Percentiles rank a stretch among this genome's conserved stretches.
Evolutionary conservation across 2,888 invertebrate genomes (phyloP).

Genomic region (Micropterix aruncella): DNA sequence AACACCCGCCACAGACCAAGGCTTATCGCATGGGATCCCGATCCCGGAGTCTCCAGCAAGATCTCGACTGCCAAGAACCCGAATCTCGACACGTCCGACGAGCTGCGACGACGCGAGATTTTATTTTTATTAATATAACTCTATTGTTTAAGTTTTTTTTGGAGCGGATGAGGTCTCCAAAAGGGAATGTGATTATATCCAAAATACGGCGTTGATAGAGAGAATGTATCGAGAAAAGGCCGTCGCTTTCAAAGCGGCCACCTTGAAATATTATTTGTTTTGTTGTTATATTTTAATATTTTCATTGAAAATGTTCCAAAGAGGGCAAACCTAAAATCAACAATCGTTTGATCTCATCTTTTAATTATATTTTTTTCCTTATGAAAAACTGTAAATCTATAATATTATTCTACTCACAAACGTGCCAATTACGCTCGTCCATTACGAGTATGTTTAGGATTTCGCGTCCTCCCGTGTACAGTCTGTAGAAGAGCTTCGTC

Average conservation of each 20-base stretch:
- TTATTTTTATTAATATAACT: too few relatives aligned
- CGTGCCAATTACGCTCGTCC: neutral
- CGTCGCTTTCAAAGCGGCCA: neutral
- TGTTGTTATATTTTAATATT: neutral
- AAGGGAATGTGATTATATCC: neutral
- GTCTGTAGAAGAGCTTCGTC: too few relatives aligned
- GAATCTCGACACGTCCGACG: too few relatives aligned
- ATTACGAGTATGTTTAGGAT: too few relatives aligned
- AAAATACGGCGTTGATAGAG: neutral
- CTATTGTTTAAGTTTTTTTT: too few relatives aligned
- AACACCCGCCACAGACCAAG: conserved; percentile 12
- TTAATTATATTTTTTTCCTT: neutral
- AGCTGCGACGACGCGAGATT: too few relatives aligned
- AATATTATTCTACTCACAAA: neutral
- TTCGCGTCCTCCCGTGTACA: too few relatives aligned
- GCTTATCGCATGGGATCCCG: conserved; percentile 6
- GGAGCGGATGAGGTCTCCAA: neutral
- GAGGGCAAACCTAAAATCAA: conserved; percentile 38
- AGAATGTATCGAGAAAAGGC: neutral
- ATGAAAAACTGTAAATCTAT: neutral
- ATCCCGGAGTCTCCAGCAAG: neutral
- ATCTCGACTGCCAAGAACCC: neutral
- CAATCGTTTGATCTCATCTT: conserved; percentile 39
- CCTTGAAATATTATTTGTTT: neutral
- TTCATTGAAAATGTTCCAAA: conserved; percentile 32